Evolutionary conservation across 2,888 invertebrate species (phyloP).

Genomic region (Rotaria macrura): DNA sequence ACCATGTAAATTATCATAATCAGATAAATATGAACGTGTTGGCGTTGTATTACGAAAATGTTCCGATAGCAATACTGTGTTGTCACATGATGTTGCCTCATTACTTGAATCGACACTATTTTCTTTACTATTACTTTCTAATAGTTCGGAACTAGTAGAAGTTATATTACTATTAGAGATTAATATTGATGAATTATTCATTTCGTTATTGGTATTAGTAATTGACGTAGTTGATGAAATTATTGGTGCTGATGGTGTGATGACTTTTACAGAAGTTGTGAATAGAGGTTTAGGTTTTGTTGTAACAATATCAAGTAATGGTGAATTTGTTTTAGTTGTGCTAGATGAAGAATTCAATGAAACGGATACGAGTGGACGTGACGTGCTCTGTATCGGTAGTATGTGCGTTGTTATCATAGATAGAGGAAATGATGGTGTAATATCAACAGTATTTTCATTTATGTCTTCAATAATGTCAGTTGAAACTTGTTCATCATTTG

Average conservation of each 20-base stretch:
- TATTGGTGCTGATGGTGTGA: background rate
- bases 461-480: background rate
- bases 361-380: background rate
- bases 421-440: background rate
- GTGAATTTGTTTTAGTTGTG: background rate
- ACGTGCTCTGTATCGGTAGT: background rate
- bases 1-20: conserved; percentile 18
- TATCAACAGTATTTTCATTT: background rate
- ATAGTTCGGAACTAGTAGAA: background rate
- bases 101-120: background rate
- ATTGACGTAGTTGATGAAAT: background rate
- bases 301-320: background rate
- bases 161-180: background rate
- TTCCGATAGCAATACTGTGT: background rate
- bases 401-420: background rate
- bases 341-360: background rate
- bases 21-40: background rate
- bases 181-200: background rate
- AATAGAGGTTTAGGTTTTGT: background rate
- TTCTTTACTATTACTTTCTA: background rate
- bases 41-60: background rate
- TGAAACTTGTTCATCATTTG: background rate
- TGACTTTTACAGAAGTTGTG: background rate
- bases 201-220: background rate
- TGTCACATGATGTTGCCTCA: background rate